phyloP scores from a whole-genome alignment of 2,113 vertebrate species.

The Kryptolebias marmoratus region DNA sequence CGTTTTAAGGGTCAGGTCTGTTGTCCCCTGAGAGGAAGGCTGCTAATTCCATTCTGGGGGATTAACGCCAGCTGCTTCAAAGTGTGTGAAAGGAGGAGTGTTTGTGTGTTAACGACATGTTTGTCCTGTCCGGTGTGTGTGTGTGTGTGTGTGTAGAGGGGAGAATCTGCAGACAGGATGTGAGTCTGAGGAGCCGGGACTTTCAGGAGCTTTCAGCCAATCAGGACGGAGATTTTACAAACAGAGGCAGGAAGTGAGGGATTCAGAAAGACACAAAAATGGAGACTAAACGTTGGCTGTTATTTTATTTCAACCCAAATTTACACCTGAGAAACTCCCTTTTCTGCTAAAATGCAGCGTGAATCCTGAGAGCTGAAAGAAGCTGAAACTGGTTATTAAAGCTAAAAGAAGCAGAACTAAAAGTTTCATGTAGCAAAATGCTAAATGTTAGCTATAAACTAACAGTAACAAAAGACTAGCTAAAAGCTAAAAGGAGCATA shows the following conservation, averaged over 20 bases:
- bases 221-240: too few species aligned
- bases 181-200: slow-evolving; percentile 10
- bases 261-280: slow-evolving; percentile 21
- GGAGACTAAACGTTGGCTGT: too few species aligned
- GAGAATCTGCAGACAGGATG: neutral
- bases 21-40: slow-evolving; percentile 56
- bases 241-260: slow-evolving; percentile 20
- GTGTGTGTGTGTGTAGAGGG: slow-evolving; percentile 1
- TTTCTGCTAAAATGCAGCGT: too few species aligned
- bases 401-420: neutral
- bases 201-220: slow-evolving; percentile 16
- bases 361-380: too few species aligned
- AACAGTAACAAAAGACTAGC: too few species aligned
- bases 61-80: slow-evolving; percentile 58
- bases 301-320: too few species aligned
- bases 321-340: too few species aligned
- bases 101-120: slow-evolving; percentile 1
- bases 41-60: slow-evolving; percentile 71
- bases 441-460: too few species aligned
- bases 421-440: too few species aligned
- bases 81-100: slow-evolving; percentile 6
- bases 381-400: neutral
- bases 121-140: neutral
- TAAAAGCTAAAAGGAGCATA: neutral
- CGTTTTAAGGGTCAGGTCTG: slow-evolving; percentile 62